Evolutionary conservation across 1,140 invertebrate species (phyloP).

Genomic region (Bombus confusus): DNA sequence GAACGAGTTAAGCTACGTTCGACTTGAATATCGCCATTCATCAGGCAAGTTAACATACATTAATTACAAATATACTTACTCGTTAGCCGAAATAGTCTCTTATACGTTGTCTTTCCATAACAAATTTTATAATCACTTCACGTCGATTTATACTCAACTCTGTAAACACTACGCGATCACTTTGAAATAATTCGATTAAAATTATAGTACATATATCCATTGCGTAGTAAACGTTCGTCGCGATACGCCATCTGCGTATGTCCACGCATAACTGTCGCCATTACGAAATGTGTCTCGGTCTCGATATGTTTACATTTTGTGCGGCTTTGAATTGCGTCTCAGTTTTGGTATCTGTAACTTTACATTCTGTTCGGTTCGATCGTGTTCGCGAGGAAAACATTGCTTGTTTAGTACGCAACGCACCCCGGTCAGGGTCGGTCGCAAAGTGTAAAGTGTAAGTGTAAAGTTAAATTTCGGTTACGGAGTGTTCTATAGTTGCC

Average conservation of each 20-base stretch:
- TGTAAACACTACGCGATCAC: not conserved
- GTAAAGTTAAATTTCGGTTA: not conserved
- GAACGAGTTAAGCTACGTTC: slow-evolving; percentile 22
- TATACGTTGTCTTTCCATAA: not conserved
- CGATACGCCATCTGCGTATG: not conserved
- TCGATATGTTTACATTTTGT: slow-evolving; percentile 49
- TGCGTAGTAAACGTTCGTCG: not conserved
- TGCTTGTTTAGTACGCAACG: not conserved
- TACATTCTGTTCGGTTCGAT: not conserved
- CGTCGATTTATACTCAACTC: not conserved
- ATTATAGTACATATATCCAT: not conserved
- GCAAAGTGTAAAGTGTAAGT: too few species aligned
- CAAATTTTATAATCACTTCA: not conserved
- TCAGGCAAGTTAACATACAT: not conserved
- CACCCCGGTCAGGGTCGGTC: too few species aligned
- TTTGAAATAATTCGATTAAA: not conserved
- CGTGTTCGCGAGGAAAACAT: not conserved
- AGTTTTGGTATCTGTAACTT: too few species aligned
- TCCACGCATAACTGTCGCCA: too few species aligned
- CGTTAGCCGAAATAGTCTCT: not conserved
- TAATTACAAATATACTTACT: slow-evolving; percentile 27
- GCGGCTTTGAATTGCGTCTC: too few species aligned
- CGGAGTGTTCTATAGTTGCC: not conserved
- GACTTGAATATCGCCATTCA: slow-evolving; percentile 1
- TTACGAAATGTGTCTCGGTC: slow-evolving; percentile 11